These are phyloP conservation scores for Chiloscyllium plagiosum DNA, from an alignment of 2,113 vertebrate species.

Conservation along the genomic window DNA sequence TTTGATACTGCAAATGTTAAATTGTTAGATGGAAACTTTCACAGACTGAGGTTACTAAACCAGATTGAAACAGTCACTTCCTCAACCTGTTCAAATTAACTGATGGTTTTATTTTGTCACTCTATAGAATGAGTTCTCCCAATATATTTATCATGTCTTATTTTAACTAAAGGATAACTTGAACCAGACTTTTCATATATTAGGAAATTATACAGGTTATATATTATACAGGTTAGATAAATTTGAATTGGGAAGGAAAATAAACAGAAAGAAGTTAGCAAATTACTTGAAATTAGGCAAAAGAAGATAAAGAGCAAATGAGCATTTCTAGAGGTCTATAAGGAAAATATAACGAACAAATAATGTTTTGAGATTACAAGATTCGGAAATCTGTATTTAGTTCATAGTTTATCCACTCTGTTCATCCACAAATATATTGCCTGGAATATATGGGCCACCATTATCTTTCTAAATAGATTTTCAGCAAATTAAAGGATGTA, in stretches of 20 bases:
- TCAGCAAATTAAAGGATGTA: not conserved
- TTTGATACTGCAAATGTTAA: not conserved
- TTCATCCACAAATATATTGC: not conserved
- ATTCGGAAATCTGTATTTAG: not conserved
- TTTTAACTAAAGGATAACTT: not conserved
- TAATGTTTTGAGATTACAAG: not conserved
- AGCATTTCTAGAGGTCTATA: not conserved
- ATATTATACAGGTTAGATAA: not conserved
- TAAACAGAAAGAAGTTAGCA: not conserved
- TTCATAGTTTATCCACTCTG: not conserved
- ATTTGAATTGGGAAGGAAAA: not conserved
- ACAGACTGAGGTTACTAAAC: not conserved
- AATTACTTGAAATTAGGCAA: not conserved
- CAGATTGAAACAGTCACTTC: not conserved
- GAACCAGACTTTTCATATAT: not conserved
- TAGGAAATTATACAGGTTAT: not conserved
- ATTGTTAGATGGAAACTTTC: not conserved
- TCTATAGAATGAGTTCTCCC: not conserved
- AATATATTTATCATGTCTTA: not conserved
- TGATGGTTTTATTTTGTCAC: not conserved
- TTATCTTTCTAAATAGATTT: not conserved
- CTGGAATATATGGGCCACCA: not conserved
- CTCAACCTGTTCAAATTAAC: not conserved
- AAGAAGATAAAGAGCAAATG: not conserved
- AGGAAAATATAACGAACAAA: not conserved